Evolutionary conservation across 2,888 invertebrate genomes (phyloP).

Genomic region (Diarsia dahlii): DNA sequence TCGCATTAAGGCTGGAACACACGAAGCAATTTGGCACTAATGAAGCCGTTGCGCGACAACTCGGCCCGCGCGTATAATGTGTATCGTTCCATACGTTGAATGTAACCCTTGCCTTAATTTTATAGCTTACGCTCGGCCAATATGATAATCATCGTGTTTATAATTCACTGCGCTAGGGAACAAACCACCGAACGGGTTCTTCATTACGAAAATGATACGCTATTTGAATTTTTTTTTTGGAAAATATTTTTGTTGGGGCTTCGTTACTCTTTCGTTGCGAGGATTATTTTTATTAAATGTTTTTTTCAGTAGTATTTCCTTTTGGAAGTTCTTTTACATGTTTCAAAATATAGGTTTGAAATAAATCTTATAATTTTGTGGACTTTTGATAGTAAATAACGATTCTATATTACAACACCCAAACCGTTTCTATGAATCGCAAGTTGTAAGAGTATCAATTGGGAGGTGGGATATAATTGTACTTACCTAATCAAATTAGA

Average conservation of each 20-base stretch:
- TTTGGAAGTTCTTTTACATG: neutral
- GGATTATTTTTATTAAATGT: slow-evolving; percentile 11
- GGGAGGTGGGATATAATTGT: slow-evolving; percentile 24
- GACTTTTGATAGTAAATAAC: neutral
- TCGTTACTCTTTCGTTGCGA: neutral
- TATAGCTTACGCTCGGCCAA: slow-evolving; percentile 73
- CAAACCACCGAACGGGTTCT: slow-evolving; percentile 46
- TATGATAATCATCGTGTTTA: slow-evolving; percentile 79
- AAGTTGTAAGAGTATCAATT: slow-evolving; percentile 25
- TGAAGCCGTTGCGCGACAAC: slow-evolving; percentile 78
- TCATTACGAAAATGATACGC: slow-evolving; percentile 64
- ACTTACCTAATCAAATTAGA: slow-evolving; percentile 40
- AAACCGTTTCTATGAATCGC: slow-evolving; percentile 31
- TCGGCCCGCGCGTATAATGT: slow-evolving; percentile 38
- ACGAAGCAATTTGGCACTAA: slow-evolving; percentile 74
- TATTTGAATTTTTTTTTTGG: slow-evolving; percentile 13
- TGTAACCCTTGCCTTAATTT: slow-evolving; percentile 78
- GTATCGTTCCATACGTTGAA: slow-evolving; percentile 76
- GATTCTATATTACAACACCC: neutral
- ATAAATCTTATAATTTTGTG: neutral
- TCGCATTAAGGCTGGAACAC: slow-evolving; percentile 57
- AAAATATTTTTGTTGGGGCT: slow-evolving; percentile 32
- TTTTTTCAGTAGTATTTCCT: neutral
- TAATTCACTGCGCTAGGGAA: slow-evolving; percentile 69
- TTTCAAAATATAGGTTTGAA: neutral